These are phyloP conservation scores for Meloidogyne floridensis DNA, from an alignment of 1,140 invertebrate species.

Conservation along the genomic window DNA sequence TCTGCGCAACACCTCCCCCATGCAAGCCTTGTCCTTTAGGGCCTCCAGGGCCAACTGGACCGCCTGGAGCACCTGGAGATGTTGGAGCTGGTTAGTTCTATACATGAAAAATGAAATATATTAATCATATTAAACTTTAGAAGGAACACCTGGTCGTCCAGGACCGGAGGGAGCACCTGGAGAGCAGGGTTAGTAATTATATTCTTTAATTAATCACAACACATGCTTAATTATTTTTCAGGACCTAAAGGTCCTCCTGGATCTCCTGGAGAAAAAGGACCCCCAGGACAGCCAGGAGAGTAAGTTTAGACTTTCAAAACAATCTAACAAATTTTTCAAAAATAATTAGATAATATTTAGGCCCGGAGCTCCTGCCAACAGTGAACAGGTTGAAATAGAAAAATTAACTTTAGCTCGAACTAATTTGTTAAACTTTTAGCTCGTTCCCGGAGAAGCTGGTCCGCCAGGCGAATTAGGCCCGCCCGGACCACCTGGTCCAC, in stretches of 20 bases:
- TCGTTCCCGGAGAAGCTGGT: conserved; percentile 19
- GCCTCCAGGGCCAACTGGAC: conserved; percentile 35
- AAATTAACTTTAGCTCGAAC: neutral
- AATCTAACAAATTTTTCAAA: neutral
- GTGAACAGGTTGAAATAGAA: conserved; percentile 1
- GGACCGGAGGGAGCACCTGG: conserved; percentile 38
- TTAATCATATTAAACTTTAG: conserved; percentile 17
- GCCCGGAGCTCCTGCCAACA: conserved; percentile 20
- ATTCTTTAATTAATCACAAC: too few relatives aligned
- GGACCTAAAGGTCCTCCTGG: conserved; percentile 37
- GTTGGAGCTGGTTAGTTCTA: conserved; percentile 30
- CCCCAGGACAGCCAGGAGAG: conserved; percentile 30
- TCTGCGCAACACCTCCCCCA: conserved; percentile 43
- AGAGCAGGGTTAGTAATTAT: conserved; percentile 11
- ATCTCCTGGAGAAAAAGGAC: conserved; percentile 24
- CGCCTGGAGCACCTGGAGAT: conserved; percentile 38
- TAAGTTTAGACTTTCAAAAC: neutral
- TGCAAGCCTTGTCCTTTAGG: conserved; percentile 41
- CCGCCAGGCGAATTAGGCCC: conserved; percentile 36
- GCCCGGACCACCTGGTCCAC: conserved; percentile 30
- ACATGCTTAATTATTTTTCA: neutral
- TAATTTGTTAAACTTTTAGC: neutral
- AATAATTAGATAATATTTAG: neutral
- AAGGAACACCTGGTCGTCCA: conserved; percentile 35
- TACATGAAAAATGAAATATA: neutral